These are phyloP conservation scores for Dromaius novaehollandiae DNA, from an alignment of 2,113 vertebrate genomes.

Conservation along the genomic window DNA sequence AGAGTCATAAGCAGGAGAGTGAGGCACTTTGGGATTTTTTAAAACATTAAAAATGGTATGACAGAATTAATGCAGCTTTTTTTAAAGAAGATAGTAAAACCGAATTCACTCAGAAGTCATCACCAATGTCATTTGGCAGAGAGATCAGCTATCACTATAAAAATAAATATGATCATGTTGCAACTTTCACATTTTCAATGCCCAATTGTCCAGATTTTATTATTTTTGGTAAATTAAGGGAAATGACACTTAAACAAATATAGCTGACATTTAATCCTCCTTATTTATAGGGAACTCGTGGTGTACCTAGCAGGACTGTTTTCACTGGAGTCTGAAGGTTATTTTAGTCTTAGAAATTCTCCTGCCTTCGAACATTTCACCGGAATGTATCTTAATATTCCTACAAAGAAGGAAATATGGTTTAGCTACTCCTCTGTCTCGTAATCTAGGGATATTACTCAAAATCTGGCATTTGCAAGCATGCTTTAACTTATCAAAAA, in stretches of 20 bases:
- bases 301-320: neutral
- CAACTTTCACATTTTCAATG: neutral
- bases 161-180: neutral
- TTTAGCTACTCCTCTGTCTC: neutral
- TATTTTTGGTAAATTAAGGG: neutral
- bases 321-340: neutral
- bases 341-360: neutral
- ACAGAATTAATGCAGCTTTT: neutral
- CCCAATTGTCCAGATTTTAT: fast-evolving
- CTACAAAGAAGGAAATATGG: neutral
- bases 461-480: neutral
- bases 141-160: neutral
- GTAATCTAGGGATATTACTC: neutral
- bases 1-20: slow-evolving; percentile 58
- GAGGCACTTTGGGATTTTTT: slow-evolving; percentile 37
- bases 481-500: neutral
- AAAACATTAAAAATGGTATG: slow-evolving; percentile 3
- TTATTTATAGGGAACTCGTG: neutral
- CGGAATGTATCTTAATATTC: neutral
- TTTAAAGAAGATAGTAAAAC: neutral
- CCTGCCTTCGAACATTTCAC: neutral
- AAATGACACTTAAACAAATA: neutral
- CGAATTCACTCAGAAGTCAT: neutral
- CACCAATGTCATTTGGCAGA: neutral
- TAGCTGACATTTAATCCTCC: neutral